A percentile compares a stretch with the other conserved stretches of the same genome.
Evolutionary conservation across 2,113 vertebrate genomes (phyloP).

Genomic region (Sminthopsis crassicaudata): DNA sequence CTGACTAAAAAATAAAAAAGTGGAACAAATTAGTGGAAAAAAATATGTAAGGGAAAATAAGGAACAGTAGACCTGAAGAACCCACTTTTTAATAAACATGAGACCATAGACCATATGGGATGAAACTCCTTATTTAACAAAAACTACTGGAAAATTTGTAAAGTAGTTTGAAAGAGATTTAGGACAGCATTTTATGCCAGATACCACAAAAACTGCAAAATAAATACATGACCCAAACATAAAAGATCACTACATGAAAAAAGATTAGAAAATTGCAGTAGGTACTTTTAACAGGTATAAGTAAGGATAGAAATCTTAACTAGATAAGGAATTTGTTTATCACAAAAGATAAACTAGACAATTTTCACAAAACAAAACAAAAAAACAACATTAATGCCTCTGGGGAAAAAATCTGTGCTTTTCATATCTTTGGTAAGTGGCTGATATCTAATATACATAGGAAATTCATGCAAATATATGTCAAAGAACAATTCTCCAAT

Average conservation of each 20-base stretch:
- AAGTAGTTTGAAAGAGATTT: background rate
- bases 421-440: background rate
- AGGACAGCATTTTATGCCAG: background rate
- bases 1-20: background rate
- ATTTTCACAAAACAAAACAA: background rate
- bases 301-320: background rate
- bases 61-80: background rate
- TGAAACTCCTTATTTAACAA: background rate
- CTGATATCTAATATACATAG: background rate
- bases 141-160: background rate
- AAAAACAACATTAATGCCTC: background rate
- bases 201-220: background rate
- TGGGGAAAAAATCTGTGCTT: background rate
- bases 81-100: background rate
- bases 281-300: background rate
- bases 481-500: background rate
- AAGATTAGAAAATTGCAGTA: background rate
- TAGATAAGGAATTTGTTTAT: background rate
- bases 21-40: background rate
- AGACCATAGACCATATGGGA: background rate
- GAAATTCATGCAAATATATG: background rate
- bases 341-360: background rate
- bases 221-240: background rate
- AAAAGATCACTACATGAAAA: background rate
- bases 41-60: background rate